These are phyloP conservation scores for Poliocrania exsul DNA, from an alignment of 2,797 vertebrate genomes.

Conservation along the genomic window DNA sequence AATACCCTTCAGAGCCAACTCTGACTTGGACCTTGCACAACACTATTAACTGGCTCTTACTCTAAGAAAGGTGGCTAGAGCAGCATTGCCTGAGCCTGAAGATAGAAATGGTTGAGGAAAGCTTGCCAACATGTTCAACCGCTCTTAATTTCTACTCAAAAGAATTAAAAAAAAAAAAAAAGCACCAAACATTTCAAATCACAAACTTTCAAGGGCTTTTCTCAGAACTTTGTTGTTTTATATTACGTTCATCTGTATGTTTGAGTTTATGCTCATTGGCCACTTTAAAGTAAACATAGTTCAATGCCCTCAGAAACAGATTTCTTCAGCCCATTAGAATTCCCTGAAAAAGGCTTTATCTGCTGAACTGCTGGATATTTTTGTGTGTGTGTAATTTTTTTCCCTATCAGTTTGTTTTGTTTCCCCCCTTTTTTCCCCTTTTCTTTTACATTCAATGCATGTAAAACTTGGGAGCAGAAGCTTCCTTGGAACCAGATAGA, in stretches of 20 bases:
- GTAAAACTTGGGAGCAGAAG: conserved; percentile 73
- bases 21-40: conserved; percentile 73
- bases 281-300: conserved; percentile 60
- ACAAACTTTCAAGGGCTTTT: conserved; percentile 7
- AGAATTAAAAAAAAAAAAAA: background rate
- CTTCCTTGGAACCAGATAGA: conserved; percentile 73
- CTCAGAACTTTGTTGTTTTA: conserved; percentile 26
- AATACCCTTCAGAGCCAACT: conserved; percentile 73
- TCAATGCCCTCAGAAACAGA: conserved; percentile 66
- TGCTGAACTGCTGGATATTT: conserved; percentile 59
- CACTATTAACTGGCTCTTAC: conserved; percentile 63
- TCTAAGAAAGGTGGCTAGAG: conserved; percentile 75
- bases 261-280: conserved; percentile 50
- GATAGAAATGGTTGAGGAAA: conserved; percentile 36
- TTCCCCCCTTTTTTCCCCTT: background rate
- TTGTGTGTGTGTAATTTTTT: conserved; percentile 55
- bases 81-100: conserved; percentile 63
- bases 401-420: conserved; percentile 67
- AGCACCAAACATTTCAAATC: conserved; percentile 14
- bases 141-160: conserved; percentile 58
- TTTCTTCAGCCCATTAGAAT: conserved; percentile 58
- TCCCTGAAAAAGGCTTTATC: conserved; percentile 72
- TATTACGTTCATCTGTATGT: background rate
- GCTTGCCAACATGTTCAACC: conserved; percentile 42
- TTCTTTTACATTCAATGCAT: conserved; percentile 39